Percentiles rank a stretch among this genome's conserved stretches.
Conservation (phyloP, 2,888 invertebrate species). For the Philhelius pedissequus region DNA sequence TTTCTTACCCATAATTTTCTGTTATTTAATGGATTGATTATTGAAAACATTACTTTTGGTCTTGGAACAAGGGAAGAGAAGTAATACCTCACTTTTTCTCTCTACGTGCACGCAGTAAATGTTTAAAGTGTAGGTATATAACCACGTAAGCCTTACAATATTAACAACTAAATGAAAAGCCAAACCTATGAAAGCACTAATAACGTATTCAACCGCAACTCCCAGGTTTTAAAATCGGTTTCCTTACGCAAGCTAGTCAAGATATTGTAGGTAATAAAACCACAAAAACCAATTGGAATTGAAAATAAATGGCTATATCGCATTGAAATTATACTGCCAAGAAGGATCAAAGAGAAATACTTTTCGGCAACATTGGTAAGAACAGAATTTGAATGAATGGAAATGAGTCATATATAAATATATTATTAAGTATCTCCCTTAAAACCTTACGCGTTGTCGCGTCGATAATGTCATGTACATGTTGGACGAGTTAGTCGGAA, state of each 20-base stretch:
- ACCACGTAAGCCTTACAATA: not conserved
- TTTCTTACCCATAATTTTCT: no score
- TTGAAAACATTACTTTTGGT: no score
- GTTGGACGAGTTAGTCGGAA: conserved; percentile 10
- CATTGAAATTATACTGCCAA: not conserved
- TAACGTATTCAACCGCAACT: not conserved
- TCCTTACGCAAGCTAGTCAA: not conserved
- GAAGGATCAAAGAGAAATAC: conserved; percentile 3
- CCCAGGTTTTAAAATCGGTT: not conserved
- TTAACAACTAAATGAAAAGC: not conserved
- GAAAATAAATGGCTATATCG: not conserved
- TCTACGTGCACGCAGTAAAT: no score
- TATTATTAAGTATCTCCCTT: not conserved
- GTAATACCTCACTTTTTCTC: no score
- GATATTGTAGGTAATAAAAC: not conserved
- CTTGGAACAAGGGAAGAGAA: no score
- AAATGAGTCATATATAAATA: not conserved
- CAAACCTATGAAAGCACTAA: not conserved
- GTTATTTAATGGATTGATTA: no score
- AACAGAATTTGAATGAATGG: not conserved
- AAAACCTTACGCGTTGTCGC: not conserved
- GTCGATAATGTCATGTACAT: not conserved
- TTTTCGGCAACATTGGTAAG: not conserved
- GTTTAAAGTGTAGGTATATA: no score
- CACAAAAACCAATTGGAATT: not conserved